Base-by-base conservation (phyloP, 2,888 invertebrate species). In the Drosophila pseudotakahashii region DNA sequence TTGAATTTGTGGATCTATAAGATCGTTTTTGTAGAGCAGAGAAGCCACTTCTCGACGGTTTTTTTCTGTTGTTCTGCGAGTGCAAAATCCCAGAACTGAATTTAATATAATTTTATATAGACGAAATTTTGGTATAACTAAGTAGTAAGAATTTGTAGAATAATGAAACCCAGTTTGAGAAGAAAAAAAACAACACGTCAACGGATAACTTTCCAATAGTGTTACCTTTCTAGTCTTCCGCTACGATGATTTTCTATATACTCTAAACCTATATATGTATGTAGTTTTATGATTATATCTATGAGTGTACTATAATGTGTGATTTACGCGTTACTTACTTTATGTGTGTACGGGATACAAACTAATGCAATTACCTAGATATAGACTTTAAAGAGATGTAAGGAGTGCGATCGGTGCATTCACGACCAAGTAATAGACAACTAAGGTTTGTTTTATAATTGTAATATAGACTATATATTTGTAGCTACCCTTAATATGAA, bases 211-310 rank as follows among this genome's bases (percentile, higher is more conserved):
- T 89, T 85, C 89, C 84, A 85, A 78, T 87, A 85, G 82, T 81
- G 82, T 89, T 89, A 85, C 85, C 82, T 79, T 73, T 77, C 73
- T 89, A 85, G 89, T 85, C 84, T 85, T 85, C 84, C 84, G 82
- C 64, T 62, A 63, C 64, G 67, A 77, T 77, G 75, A 67, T 71
- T 86, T 79, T 62, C 78, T 51, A 66, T 19, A 47, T 19, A 42
- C 42, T 42, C 42, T 41, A 14, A 9, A 59, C 72, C 39, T 75
- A 16, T 66, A 50, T 70, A 54, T 74, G 54, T 51, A 32, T 54
- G 51, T 84, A 78, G 63, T 55, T 70, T 72, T 72, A 77, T 53
- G 61, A 66, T 60, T 66, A n/a, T 19, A 4, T 26, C 10, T 39
- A 19, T 58, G 57, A n/a, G 39, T 58, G 42, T 72, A 72, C 63